Base-by-base conservation (phyloP, 1,140 invertebrate genomes). In the Patella vulgata region DNA sequence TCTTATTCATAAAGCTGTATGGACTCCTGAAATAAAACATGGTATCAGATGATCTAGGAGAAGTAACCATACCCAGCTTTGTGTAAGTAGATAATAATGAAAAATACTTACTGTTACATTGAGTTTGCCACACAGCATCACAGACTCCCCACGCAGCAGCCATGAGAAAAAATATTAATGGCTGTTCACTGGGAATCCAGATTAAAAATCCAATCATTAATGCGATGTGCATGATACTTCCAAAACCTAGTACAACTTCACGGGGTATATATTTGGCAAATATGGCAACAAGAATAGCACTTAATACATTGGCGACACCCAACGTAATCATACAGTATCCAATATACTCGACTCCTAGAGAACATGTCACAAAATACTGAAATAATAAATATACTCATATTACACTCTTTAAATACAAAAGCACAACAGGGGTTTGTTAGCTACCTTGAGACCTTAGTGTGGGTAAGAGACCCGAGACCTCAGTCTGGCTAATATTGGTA, bases 81-180 rank as follows among this genome's bases (percentile, higher is more conserved):
- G n/a, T n/a, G n/a, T n/a, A n/a, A n/a, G n/a, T n/a, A n/a, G n/a
- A n/a, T n/a, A n/a, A n/a, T n/a, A n/a, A n/a, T n/a, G n/a, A n/a
- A n/a, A n/a, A n/a, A 14, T 46, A 87, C 88, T 89, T 86, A 93
- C 95, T 94, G 78, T 98, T 98, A 48, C 98, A 92, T 87, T 98
- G 96, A 0, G 96, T 98, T 80, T 98, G 96, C 96, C 96, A 98
- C 0, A 98, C 93, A 3, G 95, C 94, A 80, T 98, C 96, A 6
- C 93, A 93, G n/a, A 97, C 90, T 21, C 96, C 96, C 96, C 96
- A 98, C 0, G 97, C 85, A 0, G 93, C 94, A 2, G 94, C 93
- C 48, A 98, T 90, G 14, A 93, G 89, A 83, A 93, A 98, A 87
- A 97, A 97, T 2, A 94, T 86, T 17, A 90, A 86, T 0, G 91